These are phyloP conservation scores for Yasuhikotakia modesta DNA, from an alignment of 2,797 vertebrate species.

Conservation along the genomic window DNA sequence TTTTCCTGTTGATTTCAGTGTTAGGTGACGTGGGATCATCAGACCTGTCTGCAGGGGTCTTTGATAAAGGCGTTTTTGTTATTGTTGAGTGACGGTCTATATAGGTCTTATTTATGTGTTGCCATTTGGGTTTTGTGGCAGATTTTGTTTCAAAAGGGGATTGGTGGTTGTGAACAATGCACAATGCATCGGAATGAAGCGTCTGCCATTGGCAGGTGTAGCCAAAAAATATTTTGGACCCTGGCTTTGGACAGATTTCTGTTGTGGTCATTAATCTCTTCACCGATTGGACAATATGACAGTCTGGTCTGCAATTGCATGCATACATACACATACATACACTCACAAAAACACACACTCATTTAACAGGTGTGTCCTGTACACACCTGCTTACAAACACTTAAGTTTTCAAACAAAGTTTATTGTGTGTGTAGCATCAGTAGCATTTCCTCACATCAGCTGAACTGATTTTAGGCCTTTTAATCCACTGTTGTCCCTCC, in stretches of 20 bases:
- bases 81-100: slow-evolving; percentile 8
- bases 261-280: background rate
- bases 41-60: slow-evolving; percentile 1
- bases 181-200: slow-evolving; percentile 11
- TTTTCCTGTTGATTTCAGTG: background rate
- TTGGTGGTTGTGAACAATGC: slow-evolving; percentile 5
- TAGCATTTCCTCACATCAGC: background rate
- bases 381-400: background rate
- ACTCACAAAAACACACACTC: background rate
- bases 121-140: slow-evolving; percentile 17
- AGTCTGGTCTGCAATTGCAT: background rate
- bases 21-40: background rate
- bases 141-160: slow-evolving; percentile 24
- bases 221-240: too few species aligned
- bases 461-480: background rate
- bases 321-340: background rate
- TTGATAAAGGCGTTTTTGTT: slow-evolving; percentile 4
- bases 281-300: background rate
- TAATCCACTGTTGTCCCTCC: background rate
- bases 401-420: background rate
- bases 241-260: too few species aligned
- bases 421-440: background rate
- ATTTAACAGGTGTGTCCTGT: background rate
- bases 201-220: background rate
- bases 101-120: slow-evolving; percentile 14